These are phyloP conservation scores for Xylocampa areola DNA, from an alignment of 2,888 invertebrate species.

Conservation along the genomic window DNA sequence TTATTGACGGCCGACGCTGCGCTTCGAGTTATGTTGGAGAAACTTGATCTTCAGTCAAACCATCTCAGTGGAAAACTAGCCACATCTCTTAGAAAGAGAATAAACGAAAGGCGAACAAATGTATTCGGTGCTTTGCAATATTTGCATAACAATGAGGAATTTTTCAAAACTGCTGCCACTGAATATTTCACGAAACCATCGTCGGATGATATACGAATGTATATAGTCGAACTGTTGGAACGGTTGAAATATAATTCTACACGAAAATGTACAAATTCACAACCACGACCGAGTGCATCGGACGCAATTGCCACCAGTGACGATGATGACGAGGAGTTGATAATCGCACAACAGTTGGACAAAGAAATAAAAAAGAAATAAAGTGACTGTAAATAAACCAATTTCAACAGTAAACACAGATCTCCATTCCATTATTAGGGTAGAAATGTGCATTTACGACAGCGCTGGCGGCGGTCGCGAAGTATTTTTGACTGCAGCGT, in stretches of 20 bases:
- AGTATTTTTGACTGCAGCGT: slow-evolving; percentile 23
- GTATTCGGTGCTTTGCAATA: neutral
- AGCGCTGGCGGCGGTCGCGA: slow-evolving; percentile 33
- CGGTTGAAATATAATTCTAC: too few relatives aligned
- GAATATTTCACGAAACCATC: slow-evolving; percentile 5
- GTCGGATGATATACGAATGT: neutral
- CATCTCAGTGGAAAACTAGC: slow-evolving; percentile 3
- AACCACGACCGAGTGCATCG: too few relatives aligned
- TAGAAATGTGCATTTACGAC: slow-evolving; percentile 37
- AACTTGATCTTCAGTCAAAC: neutral
- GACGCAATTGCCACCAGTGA: neutral
- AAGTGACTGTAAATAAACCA: slow-evolving; percentile 6
- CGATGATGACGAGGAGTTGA: slow-evolving; percentile 14
- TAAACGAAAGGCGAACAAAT: slow-evolving; percentile 1
- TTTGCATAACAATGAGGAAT: neutral
- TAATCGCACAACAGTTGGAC: slow-evolving; percentile 10
- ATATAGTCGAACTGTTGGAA: too few relatives aligned
- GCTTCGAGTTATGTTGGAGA: neutral
- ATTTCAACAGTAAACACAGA: slow-evolving; percentile 16
- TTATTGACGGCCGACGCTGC: neutral
- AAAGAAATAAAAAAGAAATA: slow-evolving; percentile 16
- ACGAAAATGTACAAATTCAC: too few relatives aligned
- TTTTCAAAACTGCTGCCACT: neutral
- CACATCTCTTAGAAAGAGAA: slow-evolving; percentile 3
- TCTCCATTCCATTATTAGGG: slow-evolving; percentile 29